Conservation (phyloP, 35 echinoderm and acorn worm species). For the Stichopus chloronotus region DNA sequence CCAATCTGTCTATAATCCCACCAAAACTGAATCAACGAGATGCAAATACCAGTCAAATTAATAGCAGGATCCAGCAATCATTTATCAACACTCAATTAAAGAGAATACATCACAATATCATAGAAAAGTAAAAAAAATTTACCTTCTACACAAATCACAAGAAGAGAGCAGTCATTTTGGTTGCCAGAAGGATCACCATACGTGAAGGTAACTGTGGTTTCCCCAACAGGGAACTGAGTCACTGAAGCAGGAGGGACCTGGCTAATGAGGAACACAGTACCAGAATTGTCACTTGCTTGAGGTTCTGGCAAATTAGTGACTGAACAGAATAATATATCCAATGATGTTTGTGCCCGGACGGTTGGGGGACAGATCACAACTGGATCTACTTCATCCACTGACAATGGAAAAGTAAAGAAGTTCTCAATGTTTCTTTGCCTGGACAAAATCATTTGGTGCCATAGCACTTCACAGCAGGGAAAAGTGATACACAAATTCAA, state of each 20-base stretch:
- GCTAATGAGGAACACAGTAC: background rate
- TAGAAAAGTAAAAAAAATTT: too few species aligned
- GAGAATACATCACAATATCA: too few species aligned
- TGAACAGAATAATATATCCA: background rate
- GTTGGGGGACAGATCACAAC: conserved; percentile 20
- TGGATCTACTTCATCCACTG: conserved; percentile 1
- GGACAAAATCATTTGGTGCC: too few species aligned
- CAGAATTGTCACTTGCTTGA: conserved; percentile 32
- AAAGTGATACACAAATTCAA: too few species aligned
- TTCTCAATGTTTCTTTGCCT: too few species aligned
- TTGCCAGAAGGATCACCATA: background rate
- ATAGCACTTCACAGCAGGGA: too few species aligned
- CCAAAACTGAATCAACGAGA: too few species aligned
- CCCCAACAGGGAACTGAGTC: conserved; percentile 23
- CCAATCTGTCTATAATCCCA: too few species aligned
- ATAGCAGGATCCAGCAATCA: too few species aligned
- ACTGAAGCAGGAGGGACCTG: background rate
- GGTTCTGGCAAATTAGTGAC: conserved; percentile 18
- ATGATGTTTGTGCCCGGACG: background rate
- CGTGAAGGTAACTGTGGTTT: background rate
- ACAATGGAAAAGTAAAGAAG: background rate
- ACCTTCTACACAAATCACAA: conserved; percentile 17
- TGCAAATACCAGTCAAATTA: too few species aligned
- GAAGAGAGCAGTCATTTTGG: conserved; percentile 16
- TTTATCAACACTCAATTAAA: too few species aligned